Conservation (phyloP, 2,888 invertebrate species). For the Chrysolina oricalcia region DNA sequence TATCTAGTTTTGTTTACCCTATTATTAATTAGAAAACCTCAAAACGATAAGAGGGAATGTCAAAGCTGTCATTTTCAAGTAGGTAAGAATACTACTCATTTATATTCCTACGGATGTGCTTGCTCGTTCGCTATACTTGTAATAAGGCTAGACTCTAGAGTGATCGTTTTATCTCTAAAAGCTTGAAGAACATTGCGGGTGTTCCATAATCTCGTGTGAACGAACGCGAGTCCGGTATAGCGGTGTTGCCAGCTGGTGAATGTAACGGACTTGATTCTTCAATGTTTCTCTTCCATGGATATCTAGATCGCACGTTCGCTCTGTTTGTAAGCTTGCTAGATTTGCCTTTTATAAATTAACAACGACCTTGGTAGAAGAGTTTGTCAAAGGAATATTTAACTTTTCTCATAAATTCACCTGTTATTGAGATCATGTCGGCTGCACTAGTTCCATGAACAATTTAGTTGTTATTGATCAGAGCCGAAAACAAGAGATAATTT, state of each 20-base stretch:
- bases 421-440: slow-evolving; percentile 10
- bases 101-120: slow-evolving; percentile 2
- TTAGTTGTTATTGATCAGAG: slow-evolving; percentile 10
- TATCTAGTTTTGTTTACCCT: slow-evolving; percentile 25
- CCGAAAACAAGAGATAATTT: slow-evolving; percentile 19
- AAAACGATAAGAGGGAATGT: not conserved
- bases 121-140: slow-evolving; percentile 37
- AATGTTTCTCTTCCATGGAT: slow-evolving; percentile 66
- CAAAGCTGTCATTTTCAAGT: slow-evolving; percentile 22
- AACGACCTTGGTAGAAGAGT: slow-evolving; percentile 60
- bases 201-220: slow-evolving; percentile 68
- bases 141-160: slow-evolving; percentile 46
- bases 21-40: not conserved
- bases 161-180: slow-evolving; percentile 41
- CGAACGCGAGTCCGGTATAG: slow-evolving; percentile 66
- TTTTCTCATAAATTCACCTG: slow-evolving; percentile 35
- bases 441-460: slow-evolving; percentile 15
- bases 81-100: not conserved
- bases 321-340: slow-evolving; percentile 62
- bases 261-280: slow-evolving; percentile 68
- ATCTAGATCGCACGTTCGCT: slow-evolving; percentile 66
- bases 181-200: slow-evolving; percentile 64
- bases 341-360: slow-evolving; percentile 61
- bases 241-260: slow-evolving; percentile 65
- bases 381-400: slow-evolving; percentile 38